These are phyloP conservation scores for Garra rufa DNA, from an alignment of 2,113 vertebrate species.

Conservation along the genomic window DNA sequence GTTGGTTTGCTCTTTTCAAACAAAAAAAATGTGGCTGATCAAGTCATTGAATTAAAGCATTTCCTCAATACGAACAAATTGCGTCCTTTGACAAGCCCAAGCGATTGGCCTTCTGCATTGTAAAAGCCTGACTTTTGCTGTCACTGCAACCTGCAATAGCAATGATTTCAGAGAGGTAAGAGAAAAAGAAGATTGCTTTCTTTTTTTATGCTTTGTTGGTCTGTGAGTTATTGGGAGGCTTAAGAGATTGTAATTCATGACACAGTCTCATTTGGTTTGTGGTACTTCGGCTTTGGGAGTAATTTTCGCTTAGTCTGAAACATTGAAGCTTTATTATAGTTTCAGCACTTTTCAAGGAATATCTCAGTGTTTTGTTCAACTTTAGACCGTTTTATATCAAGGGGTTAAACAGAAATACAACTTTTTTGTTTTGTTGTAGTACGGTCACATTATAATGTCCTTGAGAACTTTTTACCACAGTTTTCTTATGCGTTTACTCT, in stretches of 20 bases:
- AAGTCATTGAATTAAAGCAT: not conserved
- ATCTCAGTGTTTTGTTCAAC: not conserved
- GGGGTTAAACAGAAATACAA: not conserved
- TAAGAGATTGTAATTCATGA: constrained; percentile 15
- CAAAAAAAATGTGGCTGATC: not conserved
- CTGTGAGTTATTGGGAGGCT: constrained; percentile 1
- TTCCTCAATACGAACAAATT: not conserved
- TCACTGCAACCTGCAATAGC: constrained; percentile 2
- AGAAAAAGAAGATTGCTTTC: not conserved
- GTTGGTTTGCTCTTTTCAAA: constrained; percentile 16
- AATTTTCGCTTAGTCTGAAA: not conserved
- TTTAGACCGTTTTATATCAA: not conserved
- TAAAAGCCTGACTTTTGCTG: not conserved
- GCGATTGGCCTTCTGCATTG: not conserved
- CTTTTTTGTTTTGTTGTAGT: too few species aligned
- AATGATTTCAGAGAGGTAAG: not conserved
- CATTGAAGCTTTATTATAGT: not conserved
- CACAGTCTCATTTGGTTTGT: not conserved
- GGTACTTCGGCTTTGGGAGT: not conserved
- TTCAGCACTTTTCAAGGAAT: not conserved
- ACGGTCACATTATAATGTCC: too few species aligned
- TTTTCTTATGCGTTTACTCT: too few species aligned
- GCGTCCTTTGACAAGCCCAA: not conserved
- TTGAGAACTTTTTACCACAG: too few species aligned
- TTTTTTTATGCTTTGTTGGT: not conserved